Evolutionary conservation across 2,888 invertebrate genomes (phyloP), one percentile per base, ranked within the genome.

Genomic region (Stictocephala bisonia): DNA sequence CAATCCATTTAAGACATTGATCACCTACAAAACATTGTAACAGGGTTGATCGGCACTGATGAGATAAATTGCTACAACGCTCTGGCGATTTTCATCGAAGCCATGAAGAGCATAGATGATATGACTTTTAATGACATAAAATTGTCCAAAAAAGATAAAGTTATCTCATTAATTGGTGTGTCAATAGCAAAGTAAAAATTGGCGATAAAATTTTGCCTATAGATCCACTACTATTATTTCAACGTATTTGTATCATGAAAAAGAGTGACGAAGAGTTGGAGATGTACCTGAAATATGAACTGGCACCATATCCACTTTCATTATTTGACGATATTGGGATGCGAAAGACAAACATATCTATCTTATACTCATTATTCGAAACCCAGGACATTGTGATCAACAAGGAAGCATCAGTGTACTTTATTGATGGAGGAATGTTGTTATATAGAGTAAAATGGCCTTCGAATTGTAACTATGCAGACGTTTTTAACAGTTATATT

Each of bases 1-100:
- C 11, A 35, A 35, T 35, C 35, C 35, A 35, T 35, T 35, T 35
- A 13, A 35, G 56, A 56, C 15, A 11, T 56, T 20, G 26, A 26
- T 24, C 6, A 56, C 13, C 29, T 56, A 11, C 24, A 13, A 56
- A 56, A 56, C 29, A 56, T 56, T 56, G 56, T 56, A 13, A 56
- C 56, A 24, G 56, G 56, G n/a, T 56, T 56, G 26, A 24, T 56
- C n/a, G 56, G 56, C 6, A 24, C 56, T 13, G 56, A 56, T 7
- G 56, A 56, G 29, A 56, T 56, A 2, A 56, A 56, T 56, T 56
- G 24, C 29, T 26, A 56, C 13, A 15, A 24, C 9, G 56, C 56
- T 56, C 26, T 56, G 3, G 13, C 1, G 24, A 2, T 56, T 56
- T 26, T 26, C n/a, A 56, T 24, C 3, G 13, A 56, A 26, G 13